A percentile compares a stretch with the other conserved stretches of the same genome.
phyloP scores from a whole-genome alignment of 1,140 invertebrate species.

The Aphis craccivora region DNA sequence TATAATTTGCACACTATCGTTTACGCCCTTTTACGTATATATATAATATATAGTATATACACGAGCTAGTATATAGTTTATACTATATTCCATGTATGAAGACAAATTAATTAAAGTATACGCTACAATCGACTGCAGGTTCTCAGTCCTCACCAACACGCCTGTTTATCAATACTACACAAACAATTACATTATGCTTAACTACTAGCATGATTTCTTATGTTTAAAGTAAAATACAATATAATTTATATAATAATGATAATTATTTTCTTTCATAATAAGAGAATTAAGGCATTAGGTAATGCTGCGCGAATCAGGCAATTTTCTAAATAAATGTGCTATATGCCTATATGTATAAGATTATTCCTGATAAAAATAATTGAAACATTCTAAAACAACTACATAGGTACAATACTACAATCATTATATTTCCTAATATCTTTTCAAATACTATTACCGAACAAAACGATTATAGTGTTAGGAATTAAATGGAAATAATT shows the following conservation, averaged over 20 bases:
- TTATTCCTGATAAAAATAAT: background rate
- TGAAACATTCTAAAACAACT: background rate
- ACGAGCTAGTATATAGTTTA: too few species aligned
- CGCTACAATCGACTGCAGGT: background rate
- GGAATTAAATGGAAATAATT: background rate
- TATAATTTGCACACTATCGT: slow-evolving; percentile 5
- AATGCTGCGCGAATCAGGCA: background rate
- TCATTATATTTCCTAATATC: too few species aligned
- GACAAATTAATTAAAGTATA: slow-evolving; percentile 22
- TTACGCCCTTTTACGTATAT: background rate
- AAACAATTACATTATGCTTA: background rate
- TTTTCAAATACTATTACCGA: background rate
- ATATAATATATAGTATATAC: background rate
- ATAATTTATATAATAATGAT: background rate
- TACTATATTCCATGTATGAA: background rate
- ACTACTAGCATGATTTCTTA: background rate
- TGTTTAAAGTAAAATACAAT: background rate
- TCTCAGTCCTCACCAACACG: background rate
- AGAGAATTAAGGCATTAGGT: background rate
- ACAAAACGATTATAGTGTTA: background rate
- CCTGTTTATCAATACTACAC: background rate
- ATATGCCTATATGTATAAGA: too few species aligned
- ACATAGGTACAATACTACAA: too few species aligned
- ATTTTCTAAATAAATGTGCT: background rate
- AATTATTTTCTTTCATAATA: too few species aligned